A percentile compares a stretch with the other conserved stretches of the same genome.
Conservation (phyloP, 2,888 invertebrate genomes). For the Pocota personata region DNA sequence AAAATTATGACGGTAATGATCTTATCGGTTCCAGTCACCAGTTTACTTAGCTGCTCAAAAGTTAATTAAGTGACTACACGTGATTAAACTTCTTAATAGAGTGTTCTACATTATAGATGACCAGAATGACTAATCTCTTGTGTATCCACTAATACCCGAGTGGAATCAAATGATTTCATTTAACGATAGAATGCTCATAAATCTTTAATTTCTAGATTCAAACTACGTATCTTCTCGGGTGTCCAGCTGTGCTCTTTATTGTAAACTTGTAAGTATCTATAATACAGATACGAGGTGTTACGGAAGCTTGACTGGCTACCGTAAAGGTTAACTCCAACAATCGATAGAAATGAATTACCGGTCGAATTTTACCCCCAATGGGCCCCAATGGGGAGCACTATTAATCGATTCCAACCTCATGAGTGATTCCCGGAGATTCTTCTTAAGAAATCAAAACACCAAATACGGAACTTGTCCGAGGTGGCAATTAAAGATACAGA, state of each 20-base stretch:
- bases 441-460: not conserved
- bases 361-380: constrained; percentile 4
- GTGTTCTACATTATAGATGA: constrained; percentile 3
- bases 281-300: constrained; percentile 50
- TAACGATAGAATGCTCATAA: constrained; percentile 18
- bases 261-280: too few relatives aligned
- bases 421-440: not conserved
- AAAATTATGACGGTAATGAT: not conserved
- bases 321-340: constrained; percentile 51
- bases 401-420: constrained; percentile 8
- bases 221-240: not conserved
- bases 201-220: constrained; percentile 47
- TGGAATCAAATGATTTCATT: not conserved
- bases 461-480: constrained; percentile 28
- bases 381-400: not conserved
- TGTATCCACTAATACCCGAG: not conserved
- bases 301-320: constrained; percentile 43
- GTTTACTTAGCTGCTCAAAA: not conserved
- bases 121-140: constrained; percentile 22
- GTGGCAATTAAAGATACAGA: constrained; percentile 33
- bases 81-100: not conserved
- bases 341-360: constrained; percentile 17
- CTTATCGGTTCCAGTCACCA: constrained; percentile 7
- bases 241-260: constrained; percentile 59
- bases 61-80: constrained; percentile 11